Evolutionary conservation across 2,113 vertebrate species (phyloP), one percentile per base, ranked within the genome.

Genomic region (Muntiacus muntjak): DNA sequence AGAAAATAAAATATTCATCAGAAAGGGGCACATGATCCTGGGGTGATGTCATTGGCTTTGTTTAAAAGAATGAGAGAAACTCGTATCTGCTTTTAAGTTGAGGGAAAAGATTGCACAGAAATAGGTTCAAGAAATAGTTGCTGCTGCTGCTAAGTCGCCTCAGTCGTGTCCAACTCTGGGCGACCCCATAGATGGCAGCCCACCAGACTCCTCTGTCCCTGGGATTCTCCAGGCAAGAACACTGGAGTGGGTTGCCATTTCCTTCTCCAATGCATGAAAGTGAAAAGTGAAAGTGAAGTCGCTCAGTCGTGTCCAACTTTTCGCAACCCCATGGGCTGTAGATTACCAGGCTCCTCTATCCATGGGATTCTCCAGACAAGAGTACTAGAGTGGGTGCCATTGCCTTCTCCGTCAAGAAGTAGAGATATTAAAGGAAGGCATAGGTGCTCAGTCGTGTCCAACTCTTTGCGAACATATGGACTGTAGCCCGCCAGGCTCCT

Each of bases 381-480:
- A 57, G 1, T 0, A 23, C 21, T 57, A 3, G 62, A 64, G 60
- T 64, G 30, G 30, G 15, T 67, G 62, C 62, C 16, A 67, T 67
- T 67, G 62, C 7, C 62, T 67, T n/a, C 16, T 9, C 33, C 16
- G 0, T 67, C 62, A 67, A 67, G 33, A 67, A 36, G 5, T 4
- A 67, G 64, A n/a, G 33, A 67, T 36, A 7, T 67, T 67, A 67
- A 67, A 67, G 64, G 64, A 67, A 67, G 16, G 64, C 0, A 2
- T 67, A 36, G 36, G 36, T 36, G 33, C 62, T 67, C 64, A 36
- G 33, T 67, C 8, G 0, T 67, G 64, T 67, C 33, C 33, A 67
- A 5, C 17, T 36, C 16, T 67, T 67, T 67, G 64, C 0, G 4
- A 67, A 17, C 0, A 1, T 0, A 0, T 67, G 64, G 17, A 67